These are phyloP conservation scores for Diogma glabrata DNA, from an alignment of 2,888 invertebrate genomes.

Conservation along the genomic window DNA sequence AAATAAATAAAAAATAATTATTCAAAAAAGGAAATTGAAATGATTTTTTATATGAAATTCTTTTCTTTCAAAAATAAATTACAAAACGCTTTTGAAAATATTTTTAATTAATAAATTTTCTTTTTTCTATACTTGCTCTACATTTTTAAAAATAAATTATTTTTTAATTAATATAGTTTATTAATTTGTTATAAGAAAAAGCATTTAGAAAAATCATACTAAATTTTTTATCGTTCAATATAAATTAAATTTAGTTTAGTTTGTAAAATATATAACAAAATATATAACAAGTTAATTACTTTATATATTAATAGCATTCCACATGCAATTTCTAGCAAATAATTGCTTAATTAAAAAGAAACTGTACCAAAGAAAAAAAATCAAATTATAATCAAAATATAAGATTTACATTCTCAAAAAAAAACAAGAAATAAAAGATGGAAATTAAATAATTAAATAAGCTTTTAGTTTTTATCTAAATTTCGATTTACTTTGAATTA, in stretches of 20 bases:
- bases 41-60: constrained; percentile 8
- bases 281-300: no score
- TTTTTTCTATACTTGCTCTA: no score
- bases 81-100: constrained; percentile 8
- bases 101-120: constrained; percentile 5
- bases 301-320: constrained; percentile 9
- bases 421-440: background rate
- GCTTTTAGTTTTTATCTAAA: no score
- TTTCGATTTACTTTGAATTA: no score
- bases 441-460: background rate
- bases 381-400: constrained; percentile 2
- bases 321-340: constrained; percentile 9
- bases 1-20: constrained; percentile 2
- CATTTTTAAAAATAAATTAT: no score
- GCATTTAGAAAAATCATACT: no score
- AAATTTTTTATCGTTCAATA: no score
- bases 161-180: constrained; percentile 1
- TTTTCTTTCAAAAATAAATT: constrained; percentile 8
- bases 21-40: background rate
- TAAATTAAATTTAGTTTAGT: no score
- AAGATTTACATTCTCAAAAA: no score
- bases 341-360: constrained; percentile 9
- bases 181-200: no score
- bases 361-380: constrained; percentile 8
- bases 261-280: no score